Percentiles rank a stretch among this genome's conserved stretches.
These are phyloP conservation scores for Fulmarus glacialis DNA, from an alignment of 2,113 vertebrate species.

Conservation along the genomic window DNA sequence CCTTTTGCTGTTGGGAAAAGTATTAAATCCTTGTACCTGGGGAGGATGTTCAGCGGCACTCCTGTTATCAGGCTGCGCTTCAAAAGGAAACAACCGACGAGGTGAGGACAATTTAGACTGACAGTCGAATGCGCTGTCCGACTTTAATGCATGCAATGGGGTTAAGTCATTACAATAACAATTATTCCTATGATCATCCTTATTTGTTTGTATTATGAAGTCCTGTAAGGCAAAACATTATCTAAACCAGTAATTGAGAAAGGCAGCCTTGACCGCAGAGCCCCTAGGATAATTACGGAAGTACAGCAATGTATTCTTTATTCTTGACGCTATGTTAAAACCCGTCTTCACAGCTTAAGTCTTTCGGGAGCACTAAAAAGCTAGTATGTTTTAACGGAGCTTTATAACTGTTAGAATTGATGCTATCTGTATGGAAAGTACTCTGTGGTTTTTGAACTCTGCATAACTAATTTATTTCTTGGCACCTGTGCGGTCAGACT, in stretches of 20 bases:
- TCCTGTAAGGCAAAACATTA: not conserved
- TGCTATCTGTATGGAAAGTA: slow-evolving; percentile 48
- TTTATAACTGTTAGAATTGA: not conserved
- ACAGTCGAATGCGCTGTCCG: not conserved
- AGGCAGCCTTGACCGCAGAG: not conserved
- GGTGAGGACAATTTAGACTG: slow-evolving; percentile 77
- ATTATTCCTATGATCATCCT: not conserved
- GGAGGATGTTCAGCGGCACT: slow-evolving; percentile 91
- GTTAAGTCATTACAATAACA: not conserved
- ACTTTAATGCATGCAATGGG: not conserved
- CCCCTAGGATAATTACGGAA: not conserved
- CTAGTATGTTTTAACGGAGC: not conserved
- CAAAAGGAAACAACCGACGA: slow-evolving; percentile 86
- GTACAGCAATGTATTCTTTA: not conserved
- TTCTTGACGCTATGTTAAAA: not conserved
- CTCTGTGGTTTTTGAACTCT: slow-evolving; percentile 18
- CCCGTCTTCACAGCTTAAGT: not conserved
- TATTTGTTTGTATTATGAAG: not conserved
- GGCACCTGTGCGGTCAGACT: slow-evolving; percentile 68
- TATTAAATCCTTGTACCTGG: slow-evolving; percentile 90
- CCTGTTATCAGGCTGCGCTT: slow-evolving; percentile 91
- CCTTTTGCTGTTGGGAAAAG: slow-evolving; percentile 85
- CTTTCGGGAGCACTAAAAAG: not conserved
- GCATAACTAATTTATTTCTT: slow-evolving; percentile 62
- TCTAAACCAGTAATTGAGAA: not conserved